Conservation (phyloP, 2,888 invertebrate genomes). For the Drosophila mimica region DNA sequence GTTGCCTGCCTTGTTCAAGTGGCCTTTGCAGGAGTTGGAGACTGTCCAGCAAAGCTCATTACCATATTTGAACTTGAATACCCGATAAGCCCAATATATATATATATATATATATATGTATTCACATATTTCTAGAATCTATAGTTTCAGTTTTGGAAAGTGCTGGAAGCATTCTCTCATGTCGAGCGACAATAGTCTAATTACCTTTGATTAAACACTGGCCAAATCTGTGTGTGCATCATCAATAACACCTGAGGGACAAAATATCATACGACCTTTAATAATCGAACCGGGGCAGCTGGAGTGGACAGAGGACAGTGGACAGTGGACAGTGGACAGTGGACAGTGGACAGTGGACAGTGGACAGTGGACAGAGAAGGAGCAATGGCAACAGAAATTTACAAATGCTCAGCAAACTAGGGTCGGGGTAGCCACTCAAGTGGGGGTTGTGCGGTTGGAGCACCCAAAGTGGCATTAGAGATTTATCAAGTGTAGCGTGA, state of each 20-base stretch:
- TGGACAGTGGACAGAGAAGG: neutral
- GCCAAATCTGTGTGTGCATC: conserved; percentile 49
- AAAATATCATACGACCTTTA: conserved; percentile 66
- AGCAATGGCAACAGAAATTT: conserved; percentile 70
- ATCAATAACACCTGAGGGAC: conserved; percentile 52
- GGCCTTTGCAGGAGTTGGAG: conserved; percentile 52
- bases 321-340: neutral
- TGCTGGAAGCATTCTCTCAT: conserved; percentile 4
- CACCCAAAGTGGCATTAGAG: conserved; percentile 83
- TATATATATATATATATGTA: neutral
- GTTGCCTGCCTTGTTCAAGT: conserved; percentile 59
- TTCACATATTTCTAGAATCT: neutral
- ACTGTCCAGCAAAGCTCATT: conserved; percentile 69
- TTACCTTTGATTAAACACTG: conserved; percentile 76
- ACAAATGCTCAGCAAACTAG: conserved; percentile 61
- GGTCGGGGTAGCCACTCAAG: conserved; percentile 49
- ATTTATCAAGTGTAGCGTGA: conserved; percentile 83
- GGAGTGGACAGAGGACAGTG: conserved; percentile 22
- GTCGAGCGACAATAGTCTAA: conserved; percentile 59
- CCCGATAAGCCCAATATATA: neutral
- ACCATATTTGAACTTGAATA: conserved; percentile 7
- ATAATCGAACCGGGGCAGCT: conserved; percentile 59
- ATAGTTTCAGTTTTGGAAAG: neutral
- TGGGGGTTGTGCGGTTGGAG: conserved; percentile 65
- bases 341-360: conserved; percentile 20